Conservation (phyloP, 2,797 vertebrate genomes). For the Sparidentex hasta region DNA sequence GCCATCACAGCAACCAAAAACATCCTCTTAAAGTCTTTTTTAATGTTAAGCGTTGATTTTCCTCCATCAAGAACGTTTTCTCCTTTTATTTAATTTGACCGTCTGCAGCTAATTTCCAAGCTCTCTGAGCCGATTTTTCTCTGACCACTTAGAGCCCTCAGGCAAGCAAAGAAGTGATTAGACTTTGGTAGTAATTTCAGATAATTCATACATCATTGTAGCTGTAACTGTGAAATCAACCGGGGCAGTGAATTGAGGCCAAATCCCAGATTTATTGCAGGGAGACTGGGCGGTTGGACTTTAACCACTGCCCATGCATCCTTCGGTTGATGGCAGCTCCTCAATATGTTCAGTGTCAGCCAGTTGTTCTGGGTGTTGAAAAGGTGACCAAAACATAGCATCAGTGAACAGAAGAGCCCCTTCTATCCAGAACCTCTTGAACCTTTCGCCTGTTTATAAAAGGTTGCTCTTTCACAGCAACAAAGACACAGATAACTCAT, state of each 20-base stretch:
- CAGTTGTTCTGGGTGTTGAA: neutral
- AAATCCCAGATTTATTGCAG: neutral
- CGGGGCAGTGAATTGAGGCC: neutral
- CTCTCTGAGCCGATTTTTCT: neutral
- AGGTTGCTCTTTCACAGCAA: constrained; percentile 24
- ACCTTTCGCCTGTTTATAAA: constrained; percentile 19
- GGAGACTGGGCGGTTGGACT: neutral
- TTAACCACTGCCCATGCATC: neutral
- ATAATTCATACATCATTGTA: neutral
- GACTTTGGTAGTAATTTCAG: neutral
- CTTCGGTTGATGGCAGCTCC: neutral
- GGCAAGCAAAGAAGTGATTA: neutral
- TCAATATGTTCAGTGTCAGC: neutral
- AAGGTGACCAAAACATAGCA: neutral
- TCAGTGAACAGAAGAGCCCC: constrained; percentile 4
- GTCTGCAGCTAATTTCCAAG: neutral
- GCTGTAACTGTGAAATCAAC: neutral
- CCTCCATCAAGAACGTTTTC: neutral
- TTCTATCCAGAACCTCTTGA: constrained; percentile 29
- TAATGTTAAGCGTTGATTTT: neutral
- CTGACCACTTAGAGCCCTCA: neutral
- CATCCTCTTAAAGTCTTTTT: neutral
- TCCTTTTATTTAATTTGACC: neutral
- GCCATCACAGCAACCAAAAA: neutral
- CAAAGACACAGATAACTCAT: constrained; percentile 10